Evolutionary conservation across 2,888 invertebrate genomes (phyloP).

Genomic region (Antheraea yamamai): DNA sequence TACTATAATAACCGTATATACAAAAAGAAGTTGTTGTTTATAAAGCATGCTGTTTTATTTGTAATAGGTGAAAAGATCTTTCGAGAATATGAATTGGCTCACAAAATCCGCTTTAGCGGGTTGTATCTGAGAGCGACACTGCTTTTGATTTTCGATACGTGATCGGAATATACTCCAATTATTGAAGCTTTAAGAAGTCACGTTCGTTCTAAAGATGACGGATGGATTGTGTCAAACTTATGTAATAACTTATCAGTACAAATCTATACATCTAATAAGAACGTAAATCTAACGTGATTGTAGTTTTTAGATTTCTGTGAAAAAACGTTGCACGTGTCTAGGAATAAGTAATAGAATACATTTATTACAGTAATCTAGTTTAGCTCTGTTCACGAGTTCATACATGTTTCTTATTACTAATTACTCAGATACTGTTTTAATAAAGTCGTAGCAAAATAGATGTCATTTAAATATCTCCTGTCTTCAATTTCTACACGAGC

Average conservation of each 20-base stretch:
- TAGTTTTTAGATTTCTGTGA: too few relatives aligned
- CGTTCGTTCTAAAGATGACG: slow-evolving; percentile 32
- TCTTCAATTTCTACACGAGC: too few relatives aligned
- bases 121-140: slow-evolving; percentile 64
- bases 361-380: too few relatives aligned
- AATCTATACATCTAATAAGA: too few relatives aligned
- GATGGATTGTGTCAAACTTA: slow-evolving; percentile 23
- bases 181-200: slow-evolving; percentile 53
- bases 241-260: neutral
- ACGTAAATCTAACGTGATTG: too few relatives aligned
- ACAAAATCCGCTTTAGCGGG: slow-evolving; percentile 63
- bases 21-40: slow-evolving; percentile 21
- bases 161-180: slow-evolving; percentile 69
- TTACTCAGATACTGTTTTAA: too few relatives aligned
- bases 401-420: too few relatives aligned
- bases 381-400: too few relatives aligned
- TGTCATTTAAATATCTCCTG: too few relatives aligned
- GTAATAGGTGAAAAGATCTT: slow-evolving; percentile 45
- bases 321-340: too few relatives aligned
- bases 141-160: slow-evolving; percentile 72
- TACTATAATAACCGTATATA: neutral
- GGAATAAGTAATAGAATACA: too few relatives aligned
- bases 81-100: slow-evolving; percentile 61
- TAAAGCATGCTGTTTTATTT: slow-evolving; percentile 45
- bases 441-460: too few relatives aligned